Base-by-base conservation (phyloP, 64 coral and sea anemone species). In the Actinia equina region DNA sequence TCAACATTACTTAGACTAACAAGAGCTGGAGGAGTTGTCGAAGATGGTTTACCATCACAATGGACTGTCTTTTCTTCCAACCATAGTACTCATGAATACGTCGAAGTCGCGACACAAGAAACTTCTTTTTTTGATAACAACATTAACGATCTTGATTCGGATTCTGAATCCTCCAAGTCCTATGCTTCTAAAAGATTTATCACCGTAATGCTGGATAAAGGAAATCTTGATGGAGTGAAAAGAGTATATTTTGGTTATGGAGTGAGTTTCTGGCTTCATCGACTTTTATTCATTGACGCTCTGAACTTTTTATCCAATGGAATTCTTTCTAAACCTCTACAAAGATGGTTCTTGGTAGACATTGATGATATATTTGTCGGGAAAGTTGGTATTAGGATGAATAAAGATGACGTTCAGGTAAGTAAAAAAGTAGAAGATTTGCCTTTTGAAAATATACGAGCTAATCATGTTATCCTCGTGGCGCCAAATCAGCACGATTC, bases 281-380 rank as follows among this genome's bases (percentile, higher is more conserved):
- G 87, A 49, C 88, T 99, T 86, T 82, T 99, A 54, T 99, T 99
- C 84, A n/a, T 99, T 16, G 97, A 99, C 30, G 83, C 90, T 16
- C 23, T 99, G 59, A 71, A 74, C 6, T 95, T 93, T 55, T 43
- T 95, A 16, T 99, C 97, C 7, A 52, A 84, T 22, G 90, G 93
- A 26, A 64, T 86, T n/a, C 59, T 99, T 43, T 82, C 85, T 18
- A 94, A 63, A 27, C 67, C 93, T 5, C 82, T 99, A 25, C 93
- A 95, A 41, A 84, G 97, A 88, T 88, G 93, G 94, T 82, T 99
- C 67, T 62, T 93, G 57, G 93, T 99, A 0, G 97, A 99, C 80
- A 80, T 99, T 65, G 97, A 99, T 89, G 97, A 99, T 86, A 99
- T 99, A 62, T 99, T 99, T 87, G 97, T 99, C 16, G 97, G 97